phyloP scores from a whole-genome alignment of 1,140 invertebrate genomes.

The Brachionus plicatilis region DNA sequence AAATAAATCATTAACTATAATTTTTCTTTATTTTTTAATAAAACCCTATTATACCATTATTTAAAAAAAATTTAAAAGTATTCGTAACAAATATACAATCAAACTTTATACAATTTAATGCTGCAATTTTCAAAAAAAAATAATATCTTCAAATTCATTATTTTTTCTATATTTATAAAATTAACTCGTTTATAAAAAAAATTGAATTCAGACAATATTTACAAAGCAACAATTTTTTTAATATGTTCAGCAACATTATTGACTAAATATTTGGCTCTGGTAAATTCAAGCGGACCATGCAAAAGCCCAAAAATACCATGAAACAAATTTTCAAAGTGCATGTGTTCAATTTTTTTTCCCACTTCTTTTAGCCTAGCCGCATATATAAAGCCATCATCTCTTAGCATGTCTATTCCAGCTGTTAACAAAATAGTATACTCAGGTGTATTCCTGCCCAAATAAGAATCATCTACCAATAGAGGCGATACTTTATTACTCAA shows the following conservation, averaged over 20 bases:
- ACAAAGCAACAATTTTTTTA: neutral
- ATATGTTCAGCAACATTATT: conserved; percentile 18
- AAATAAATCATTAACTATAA: too few relatives aligned
- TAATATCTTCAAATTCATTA: neutral
- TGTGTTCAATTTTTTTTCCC: neutral
- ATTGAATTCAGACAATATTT: neutral
- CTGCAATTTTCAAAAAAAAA: neutral
- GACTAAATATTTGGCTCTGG: neutral
- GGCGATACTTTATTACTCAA: conserved; percentile 14
- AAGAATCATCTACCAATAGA: neutral
- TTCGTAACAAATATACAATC: neutral
- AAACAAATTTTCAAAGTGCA: conserved; percentile 37
- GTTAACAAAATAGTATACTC: conserved; percentile 13
- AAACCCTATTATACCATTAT: neutral
- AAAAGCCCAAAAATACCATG: conserved; percentile 36
- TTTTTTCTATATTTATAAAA: neutral
- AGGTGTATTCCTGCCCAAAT: neutral
- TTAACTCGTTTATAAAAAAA: neutral
- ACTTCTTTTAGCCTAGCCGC: neutral
- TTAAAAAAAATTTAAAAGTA: neutral
- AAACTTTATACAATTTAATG: neutral
- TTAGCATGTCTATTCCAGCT: conserved; percentile 10
- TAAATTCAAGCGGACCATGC: conserved; percentile 33
- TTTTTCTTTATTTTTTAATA: neutral
- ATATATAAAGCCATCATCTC: conserved; percentile 40